Percentiles rank a stretch among this genome's conserved stretches.
These are phyloP conservation scores for Calidris pugnax DNA, from an alignment of 2,113 vertebrate species.

Conservation along the genomic window DNA sequence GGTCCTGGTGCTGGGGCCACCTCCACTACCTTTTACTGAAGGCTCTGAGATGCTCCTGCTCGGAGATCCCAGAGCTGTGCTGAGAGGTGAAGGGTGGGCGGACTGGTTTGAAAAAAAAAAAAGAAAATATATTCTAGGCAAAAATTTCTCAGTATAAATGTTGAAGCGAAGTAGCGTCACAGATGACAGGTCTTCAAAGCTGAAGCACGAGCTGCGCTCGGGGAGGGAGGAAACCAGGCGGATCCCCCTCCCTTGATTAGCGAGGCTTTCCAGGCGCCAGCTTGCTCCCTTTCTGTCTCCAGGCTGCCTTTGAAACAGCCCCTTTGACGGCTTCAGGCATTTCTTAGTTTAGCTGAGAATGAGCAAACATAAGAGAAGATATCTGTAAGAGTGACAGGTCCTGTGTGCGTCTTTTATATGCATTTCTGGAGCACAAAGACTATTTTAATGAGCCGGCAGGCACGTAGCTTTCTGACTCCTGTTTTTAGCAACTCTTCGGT, in stretches of 20 bases:
- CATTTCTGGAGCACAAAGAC: neutral
- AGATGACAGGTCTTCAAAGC: constrained; percentile 43
- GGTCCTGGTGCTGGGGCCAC: neutral
- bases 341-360: neutral
- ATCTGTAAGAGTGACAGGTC: neutral
- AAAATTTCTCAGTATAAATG: neutral
- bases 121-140: neutral
- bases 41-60: neutral
- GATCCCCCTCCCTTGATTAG: neutral
- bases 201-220: neutral
- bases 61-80: neutral
- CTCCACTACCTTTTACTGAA: neutral
- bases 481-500: neutral
- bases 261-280: neutral
- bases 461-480: neutral
- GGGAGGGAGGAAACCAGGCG: neutral
- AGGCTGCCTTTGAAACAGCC: constrained; percentile 39
- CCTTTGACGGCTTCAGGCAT: constrained; percentile 30
- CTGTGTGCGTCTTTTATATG: neutral
- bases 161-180: neutral
- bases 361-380: constrained; percentile 1
- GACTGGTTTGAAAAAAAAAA: neutral
- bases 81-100: neutral
- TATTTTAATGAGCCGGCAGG: neutral
- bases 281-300: constrained; percentile 50